phyloP scores from a whole-genome alignment of 2,113 vertebrate genomes.

The Laticauda laticaudata region DNA sequence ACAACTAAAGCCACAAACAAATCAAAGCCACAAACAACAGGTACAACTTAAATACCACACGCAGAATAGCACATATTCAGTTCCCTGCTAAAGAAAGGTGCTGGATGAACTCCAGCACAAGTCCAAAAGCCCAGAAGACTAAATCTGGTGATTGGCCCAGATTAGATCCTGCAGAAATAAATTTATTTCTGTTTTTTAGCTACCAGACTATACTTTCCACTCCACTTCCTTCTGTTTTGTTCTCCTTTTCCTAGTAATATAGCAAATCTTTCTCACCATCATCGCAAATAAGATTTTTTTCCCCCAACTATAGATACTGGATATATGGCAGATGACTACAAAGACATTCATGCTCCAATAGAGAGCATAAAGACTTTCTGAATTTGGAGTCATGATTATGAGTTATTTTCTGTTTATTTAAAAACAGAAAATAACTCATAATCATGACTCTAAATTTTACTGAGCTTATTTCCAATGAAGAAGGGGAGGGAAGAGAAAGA shows the following conservation, averaged over 20 bases:
- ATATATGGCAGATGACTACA: not conserved
- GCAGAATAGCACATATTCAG: not conserved
- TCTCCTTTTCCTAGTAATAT: not conserved
- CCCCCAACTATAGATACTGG: not conserved
- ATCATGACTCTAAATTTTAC: not conserved
- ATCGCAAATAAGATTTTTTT: too few relatives aligned
- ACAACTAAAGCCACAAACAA: too few relatives aligned
- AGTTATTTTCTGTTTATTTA: not conserved
- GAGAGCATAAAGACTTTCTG: not conserved
- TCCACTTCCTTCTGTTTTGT: not conserved
- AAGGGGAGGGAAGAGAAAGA: not conserved
- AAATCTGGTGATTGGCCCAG: not conserved
- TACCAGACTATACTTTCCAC: not conserved
- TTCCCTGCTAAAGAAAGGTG: not conserved
- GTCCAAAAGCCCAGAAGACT: not conserved
- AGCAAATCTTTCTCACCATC: not conserved
- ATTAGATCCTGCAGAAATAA: not conserved
- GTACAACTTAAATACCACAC: not conserved
- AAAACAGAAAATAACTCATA: too few relatives aligned
- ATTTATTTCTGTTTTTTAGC: not conserved
- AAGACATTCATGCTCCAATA: not conserved
- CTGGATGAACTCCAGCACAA: not conserved
- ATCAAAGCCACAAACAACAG: not conserved
- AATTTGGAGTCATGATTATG: not conserved
- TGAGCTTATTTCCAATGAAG: not conserved